Evolutionary conservation across 2,888 invertebrate genomes (phyloP).

Genomic region (Tinea trinotella): DNA sequence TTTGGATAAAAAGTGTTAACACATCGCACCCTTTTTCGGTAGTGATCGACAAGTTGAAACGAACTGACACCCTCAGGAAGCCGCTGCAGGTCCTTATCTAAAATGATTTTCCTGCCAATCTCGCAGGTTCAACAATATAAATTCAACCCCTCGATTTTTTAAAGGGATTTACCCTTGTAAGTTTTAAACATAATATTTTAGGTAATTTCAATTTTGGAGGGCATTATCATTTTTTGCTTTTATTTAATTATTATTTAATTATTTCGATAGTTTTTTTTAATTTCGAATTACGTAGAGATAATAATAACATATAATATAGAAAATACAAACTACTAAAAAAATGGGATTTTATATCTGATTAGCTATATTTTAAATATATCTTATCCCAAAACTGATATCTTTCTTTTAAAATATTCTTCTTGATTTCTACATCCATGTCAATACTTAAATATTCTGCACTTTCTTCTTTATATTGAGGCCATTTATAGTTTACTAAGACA

Average conservation of each 20-base stretch:
- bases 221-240: too few relatives aligned
- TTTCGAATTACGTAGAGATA: too few relatives aligned
- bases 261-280: too few relatives aligned
- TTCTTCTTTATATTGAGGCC: constrained; percentile 41
- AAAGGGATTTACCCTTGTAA: too few relatives aligned
- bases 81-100: constrained; percentile 1
- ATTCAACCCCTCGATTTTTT: not conserved
- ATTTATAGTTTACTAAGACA: constrained; percentile 39
- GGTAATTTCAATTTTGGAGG: too few relatives aligned
- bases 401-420: constrained; percentile 38
- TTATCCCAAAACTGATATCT: constrained; percentile 47
- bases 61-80: constrained; percentile 23
- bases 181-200: too few relatives aligned
- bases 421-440: constrained; percentile 36
- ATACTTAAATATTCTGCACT: constrained; percentile 47
- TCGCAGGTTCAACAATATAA: constrained; percentile 1
- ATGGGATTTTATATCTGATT: too few relatives aligned
- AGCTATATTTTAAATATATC: constrained; percentile 47
- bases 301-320: too few relatives aligned
- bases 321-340: too few relatives aligned
- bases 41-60: constrained; percentile 48
- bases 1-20: constrained; percentile 6
- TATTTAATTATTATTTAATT: too few relatives aligned
- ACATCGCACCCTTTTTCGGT: not conserved
- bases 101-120: constrained; percentile 7